Evolutionary conservation across 92 coral and sea anemone genomes (phyloP).

Genomic region (Nematostella vectensis): DNA sequence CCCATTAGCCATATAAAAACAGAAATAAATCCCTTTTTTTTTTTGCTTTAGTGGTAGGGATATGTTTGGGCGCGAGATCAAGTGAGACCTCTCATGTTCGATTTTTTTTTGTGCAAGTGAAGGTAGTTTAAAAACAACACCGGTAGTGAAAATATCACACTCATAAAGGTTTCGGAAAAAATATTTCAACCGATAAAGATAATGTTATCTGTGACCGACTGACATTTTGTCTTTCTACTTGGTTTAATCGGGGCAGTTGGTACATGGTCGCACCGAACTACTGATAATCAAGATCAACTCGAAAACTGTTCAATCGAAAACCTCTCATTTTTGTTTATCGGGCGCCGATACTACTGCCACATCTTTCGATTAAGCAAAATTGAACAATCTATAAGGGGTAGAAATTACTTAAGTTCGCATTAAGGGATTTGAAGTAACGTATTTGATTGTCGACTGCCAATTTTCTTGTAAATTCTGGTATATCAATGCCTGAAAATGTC

Average conservation of each 20-base stretch:
- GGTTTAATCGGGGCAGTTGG: neutral
- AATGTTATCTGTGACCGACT: neutral
- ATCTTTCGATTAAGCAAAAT: neutral
- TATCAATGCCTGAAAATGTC: too few species aligned
- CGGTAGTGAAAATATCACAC: constrained; percentile 11
- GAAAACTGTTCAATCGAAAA: neutral
- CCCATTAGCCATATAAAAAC: too few species aligned
- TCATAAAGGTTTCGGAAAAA: constrained; percentile 9
- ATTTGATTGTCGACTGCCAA: too few species aligned
- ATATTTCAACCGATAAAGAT: neutral
- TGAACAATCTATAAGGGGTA: neutral
- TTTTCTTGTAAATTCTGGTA: too few species aligned
- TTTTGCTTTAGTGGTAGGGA: too few species aligned
- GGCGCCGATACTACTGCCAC: neutral
- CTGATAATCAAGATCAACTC: neutral
- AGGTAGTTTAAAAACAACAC: too few species aligned
- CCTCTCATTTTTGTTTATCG: neutral
- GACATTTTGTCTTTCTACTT: neutral
- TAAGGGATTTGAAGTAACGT: neutral
- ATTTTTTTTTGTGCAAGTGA: too few species aligned
- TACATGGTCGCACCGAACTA: neutral
- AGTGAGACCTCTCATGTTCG: too few species aligned
- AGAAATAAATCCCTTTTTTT: too few species aligned
- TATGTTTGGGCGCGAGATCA: too few species aligned
- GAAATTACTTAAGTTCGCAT: neutral